phyloP scores from a whole-genome alignment of 1,140 invertebrate species.

The Drosophila oshimai region DNA sequence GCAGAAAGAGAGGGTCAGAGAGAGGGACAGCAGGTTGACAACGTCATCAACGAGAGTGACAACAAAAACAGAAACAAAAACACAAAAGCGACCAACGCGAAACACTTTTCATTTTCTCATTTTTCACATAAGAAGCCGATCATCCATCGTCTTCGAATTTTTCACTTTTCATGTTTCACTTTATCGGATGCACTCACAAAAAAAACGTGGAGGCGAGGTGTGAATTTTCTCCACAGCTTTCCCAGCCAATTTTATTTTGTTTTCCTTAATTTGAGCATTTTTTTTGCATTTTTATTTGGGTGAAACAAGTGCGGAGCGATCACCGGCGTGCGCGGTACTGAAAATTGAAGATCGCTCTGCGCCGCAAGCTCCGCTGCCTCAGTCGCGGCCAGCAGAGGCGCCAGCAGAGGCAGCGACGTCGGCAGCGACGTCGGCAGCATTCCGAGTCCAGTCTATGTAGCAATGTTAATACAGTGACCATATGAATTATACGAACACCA shows the following conservation, averaged over 20 bases:
- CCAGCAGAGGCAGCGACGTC: conserved; percentile 3
- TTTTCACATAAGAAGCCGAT: conserved; percentile 40
- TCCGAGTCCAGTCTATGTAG: conserved; percentile 22
- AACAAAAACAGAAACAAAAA: conserved; percentile 8
- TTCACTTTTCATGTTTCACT: conserved; percentile 13
- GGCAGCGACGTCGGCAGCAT: neutral
- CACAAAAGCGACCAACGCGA: conserved; percentile 32
- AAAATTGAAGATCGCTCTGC: conserved; percentile 69
- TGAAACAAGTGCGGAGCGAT: conserved; percentile 69
- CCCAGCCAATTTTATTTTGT: neutral
- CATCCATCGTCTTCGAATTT: conserved; percentile 24
- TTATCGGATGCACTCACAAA: conserved; percentile 4
- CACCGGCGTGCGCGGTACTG: conserved; percentile 75
- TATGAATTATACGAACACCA: neutral
- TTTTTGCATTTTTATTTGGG: neutral
- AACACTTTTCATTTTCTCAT: too few species aligned
- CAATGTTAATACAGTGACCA: conserved; percentile 11
- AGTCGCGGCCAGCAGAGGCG: neutral
- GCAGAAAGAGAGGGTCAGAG: neutral
- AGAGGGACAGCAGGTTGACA: neutral
- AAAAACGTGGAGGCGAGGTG: neutral
- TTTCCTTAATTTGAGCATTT: neutral
- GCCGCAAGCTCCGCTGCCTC: neutral
- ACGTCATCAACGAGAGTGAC: conserved; percentile 42
- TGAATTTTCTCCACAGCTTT: neutral